Conservation (phyloP, 2,888 invertebrate genomes). For the Panopea generosa region DNA sequence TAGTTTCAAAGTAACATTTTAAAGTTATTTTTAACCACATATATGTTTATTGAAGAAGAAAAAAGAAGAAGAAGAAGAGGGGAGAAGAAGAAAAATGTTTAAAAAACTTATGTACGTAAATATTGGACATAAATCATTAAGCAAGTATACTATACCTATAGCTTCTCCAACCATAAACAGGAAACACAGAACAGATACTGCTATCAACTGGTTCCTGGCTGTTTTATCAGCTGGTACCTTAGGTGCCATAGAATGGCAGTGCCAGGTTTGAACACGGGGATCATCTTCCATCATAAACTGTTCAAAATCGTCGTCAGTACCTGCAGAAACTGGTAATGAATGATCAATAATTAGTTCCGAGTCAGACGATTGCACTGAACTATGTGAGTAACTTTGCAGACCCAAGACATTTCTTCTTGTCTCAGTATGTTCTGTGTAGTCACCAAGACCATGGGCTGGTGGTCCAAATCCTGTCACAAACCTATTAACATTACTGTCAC, state of each 20-base stretch:
- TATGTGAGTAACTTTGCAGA: conserved; percentile 11
- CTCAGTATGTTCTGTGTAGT: neutral
- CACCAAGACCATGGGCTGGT: neutral
- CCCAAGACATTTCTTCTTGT: neutral
- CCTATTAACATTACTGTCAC: conserved; percentile 21
- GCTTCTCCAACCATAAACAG: conserved; percentile 84
- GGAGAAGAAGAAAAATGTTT: too few species aligned
- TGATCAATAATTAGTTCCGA: conserved; percentile 49
- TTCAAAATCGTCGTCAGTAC: conserved; percentile 13
- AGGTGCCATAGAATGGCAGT: conserved; percentile 53
- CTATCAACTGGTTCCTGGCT: conserved; percentile 81
- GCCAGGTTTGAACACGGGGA: conserved; percentile 52
- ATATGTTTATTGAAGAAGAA: too few species aligned
- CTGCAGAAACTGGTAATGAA: conserved; percentile 9
- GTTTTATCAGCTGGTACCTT: conserved; percentile 67
- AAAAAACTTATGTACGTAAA: too few species aligned
- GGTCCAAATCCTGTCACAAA: neutral
- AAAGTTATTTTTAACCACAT: too few species aligned
- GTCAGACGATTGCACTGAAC: conserved; percentile 44
- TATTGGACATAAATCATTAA: too few species aligned
- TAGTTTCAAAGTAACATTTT: too few species aligned
- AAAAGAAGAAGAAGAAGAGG: too few species aligned
- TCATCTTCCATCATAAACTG: conserved; percentile 8
- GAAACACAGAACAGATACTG: conserved; percentile 79
- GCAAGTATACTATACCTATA: too few species aligned